Evolutionary conservation across 2,888 invertebrate genomes (phyloP).

Genomic region (Germaria angustata): DNA sequence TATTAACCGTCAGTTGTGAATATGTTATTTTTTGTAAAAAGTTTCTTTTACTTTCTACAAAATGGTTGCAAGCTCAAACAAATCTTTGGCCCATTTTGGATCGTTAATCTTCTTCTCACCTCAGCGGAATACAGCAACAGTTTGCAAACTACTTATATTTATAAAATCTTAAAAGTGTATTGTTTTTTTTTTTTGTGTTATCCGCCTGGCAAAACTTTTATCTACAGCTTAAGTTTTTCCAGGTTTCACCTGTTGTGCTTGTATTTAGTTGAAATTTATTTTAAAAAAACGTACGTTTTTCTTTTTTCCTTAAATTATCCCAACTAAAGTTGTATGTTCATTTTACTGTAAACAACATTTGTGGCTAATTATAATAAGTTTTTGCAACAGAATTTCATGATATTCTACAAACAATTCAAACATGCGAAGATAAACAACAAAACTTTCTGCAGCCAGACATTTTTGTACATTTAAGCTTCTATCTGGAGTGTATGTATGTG

Average conservation of each 20-base stretch:
- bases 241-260: constrained; percentile 16
- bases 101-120: too few relatives aligned
- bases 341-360: constrained; percentile 52
- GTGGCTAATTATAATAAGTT: constrained; percentile 61
- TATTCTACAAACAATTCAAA: constrained; percentile 5
- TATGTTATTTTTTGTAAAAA: too few relatives aligned
- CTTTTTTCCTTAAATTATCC: constrained; percentile 26
- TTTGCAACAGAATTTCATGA: not conserved
- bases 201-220: constrained; percentile 3
- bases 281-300: not conserved
- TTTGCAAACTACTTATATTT: not conserved
- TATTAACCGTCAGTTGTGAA: too few relatives aligned
- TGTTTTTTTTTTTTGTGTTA: too few relatives aligned
- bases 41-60: too few relatives aligned
- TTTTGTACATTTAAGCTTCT: not conserved
- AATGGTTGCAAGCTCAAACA: too few relatives aligned
- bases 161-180: not conserved
- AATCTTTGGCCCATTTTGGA: too few relatives aligned
- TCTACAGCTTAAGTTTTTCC: constrained; percentile 12
- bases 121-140: not conserved
- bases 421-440: not conserved
- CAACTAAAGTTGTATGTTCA: constrained; percentile 49
- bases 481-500: not conserved
- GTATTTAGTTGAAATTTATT: not conserved
- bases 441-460: not conserved